Conservation (phyloP, 2,797 vertebrate genomes). For the Glyptemys insculpta region DNA sequence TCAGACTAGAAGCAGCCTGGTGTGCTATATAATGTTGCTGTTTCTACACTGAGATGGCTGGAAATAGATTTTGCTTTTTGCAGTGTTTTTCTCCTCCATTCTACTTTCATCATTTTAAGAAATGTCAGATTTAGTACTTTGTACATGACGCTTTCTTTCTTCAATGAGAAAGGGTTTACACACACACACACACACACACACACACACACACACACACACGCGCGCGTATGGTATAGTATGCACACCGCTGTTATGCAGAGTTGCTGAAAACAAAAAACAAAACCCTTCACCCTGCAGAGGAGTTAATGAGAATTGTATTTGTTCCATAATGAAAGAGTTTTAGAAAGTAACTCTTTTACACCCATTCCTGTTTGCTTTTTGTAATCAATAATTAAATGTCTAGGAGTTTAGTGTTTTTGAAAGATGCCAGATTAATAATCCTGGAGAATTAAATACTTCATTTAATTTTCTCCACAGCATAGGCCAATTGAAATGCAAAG, state of each 20-base stretch:
- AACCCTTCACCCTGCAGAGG: background rate
- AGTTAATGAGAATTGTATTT: background rate
- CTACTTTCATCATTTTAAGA: constrained; percentile 54
- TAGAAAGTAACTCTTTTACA: background rate
- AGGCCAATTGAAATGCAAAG: background rate
- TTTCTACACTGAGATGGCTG: constrained; percentile 33
- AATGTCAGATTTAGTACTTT: constrained; percentile 59
- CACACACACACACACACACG: too few species aligned
- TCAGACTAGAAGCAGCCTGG: constrained; percentile 7
- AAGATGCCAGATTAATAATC: background rate
- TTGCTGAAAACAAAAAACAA: constrained; percentile 19
- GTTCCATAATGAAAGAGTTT: background rate
- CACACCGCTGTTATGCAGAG: background rate
- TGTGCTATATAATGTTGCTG: accelerated
- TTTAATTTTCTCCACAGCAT: background rate
- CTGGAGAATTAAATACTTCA: background rate
- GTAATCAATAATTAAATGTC: constrained; percentile 26
- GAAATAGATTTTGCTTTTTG: constrained; percentile 63
- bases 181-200: too few species aligned
- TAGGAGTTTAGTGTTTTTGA: background rate
- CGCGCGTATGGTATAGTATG: background rate
- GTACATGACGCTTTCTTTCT: background rate
- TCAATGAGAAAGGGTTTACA: too few species aligned
- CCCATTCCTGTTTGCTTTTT: background rate
- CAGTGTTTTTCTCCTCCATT: constrained; percentile 51